Base-by-base conservation (phyloP, 2,888 invertebrate species). In the Cryptocephalus moraei region DNA sequence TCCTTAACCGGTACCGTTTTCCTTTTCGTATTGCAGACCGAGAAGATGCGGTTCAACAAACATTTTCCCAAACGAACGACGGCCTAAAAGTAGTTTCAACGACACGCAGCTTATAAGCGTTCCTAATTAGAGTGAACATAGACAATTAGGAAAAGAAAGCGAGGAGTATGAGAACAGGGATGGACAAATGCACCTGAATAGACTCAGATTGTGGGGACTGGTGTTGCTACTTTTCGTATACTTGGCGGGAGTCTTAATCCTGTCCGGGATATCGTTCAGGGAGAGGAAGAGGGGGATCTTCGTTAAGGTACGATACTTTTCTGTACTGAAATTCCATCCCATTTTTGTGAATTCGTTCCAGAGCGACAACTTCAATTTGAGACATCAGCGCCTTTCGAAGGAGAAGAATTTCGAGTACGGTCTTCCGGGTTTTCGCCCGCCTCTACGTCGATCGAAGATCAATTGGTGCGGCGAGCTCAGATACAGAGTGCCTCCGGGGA, bases 401-500 rank as follows among this genome's bases (percentile, higher is more conserved):
- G 44, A 56, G 13, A 62, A 58, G 52, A 58, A 53, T 41, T 59
- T 63, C 34, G 67, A 67, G 39, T 66, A 64, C 51, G 62, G 63
- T 34, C 53, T 65, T 39, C 62, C 65, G 1, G 65, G 62, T 8
- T 59, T 67, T 32, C 50, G 64, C 32, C 64, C 66, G 4, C 58
- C 66, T 12, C 49, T 66, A 10, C 61, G 66, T 14, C 60, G 67
- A 12, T 64, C 66, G 2, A 62, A 64, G 47, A 70, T 72, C 40
- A 65, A 68, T 39, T 80, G 80, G 80, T 80, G 79, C 56, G 70
- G 73, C 50, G 73, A 74, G 43, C 61, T 79, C 40, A 70, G 65
- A 32, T 76, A 59, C 49, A 10, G 55, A 8, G 56, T 63, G 33
- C 69, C 73, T 0, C 76, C 80, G 0, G 75, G 76, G 9, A 72